Percentiles rank a stretch among this genome's conserved stretches.
Evolutionary conservation across 1,140 invertebrate genomes (phyloP).

Genomic region (Samia ricini): DNA sequence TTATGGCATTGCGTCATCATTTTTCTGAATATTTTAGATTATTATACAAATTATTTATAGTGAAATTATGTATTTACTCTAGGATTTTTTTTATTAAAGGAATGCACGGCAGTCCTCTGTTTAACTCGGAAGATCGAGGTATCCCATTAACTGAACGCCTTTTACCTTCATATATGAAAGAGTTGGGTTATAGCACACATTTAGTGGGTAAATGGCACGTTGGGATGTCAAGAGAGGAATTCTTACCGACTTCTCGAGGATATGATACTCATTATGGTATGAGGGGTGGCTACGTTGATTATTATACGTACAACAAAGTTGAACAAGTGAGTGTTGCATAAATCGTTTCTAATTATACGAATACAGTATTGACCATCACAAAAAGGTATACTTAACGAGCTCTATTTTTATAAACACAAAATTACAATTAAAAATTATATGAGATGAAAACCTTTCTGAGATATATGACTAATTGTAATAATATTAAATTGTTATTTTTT

Average conservation of each 20-base stretch:
- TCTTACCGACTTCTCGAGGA: conserved; percentile 86
- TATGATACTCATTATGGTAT: conserved; percentile 91
- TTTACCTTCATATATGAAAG: conserved; percentile 84
- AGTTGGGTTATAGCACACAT: conserved; percentile 87
- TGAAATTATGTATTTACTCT: neutral
- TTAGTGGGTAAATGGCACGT: conserved; percentile 94
- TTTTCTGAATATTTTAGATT: too few species aligned
- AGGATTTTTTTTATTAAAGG: conserved; percentile 74
- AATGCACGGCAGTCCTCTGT: conserved; percentile 88
- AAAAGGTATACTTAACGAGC: too few species aligned
- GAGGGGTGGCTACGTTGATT: conserved; percentile 89
- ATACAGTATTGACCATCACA: too few species aligned
- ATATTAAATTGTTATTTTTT: too few species aligned
- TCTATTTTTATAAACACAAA: too few species aligned
- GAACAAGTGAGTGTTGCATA: conserved; percentile 44
- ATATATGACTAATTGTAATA: too few species aligned
- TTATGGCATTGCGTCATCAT: too few species aligned
- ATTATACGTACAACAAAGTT: conserved; percentile 83
- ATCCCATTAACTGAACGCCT: conserved; percentile 83
- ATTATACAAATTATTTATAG: neutral
- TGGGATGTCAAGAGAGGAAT: conserved; percentile 83
- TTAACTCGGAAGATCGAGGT: conserved; percentile 84
- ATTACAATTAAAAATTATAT: too few species aligned
- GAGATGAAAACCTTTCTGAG: too few species aligned
- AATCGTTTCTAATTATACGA: neutral